phyloP scores from a whole-genome alignment of 2,888 invertebrate species.

The Cordilura impudica region DNA sequence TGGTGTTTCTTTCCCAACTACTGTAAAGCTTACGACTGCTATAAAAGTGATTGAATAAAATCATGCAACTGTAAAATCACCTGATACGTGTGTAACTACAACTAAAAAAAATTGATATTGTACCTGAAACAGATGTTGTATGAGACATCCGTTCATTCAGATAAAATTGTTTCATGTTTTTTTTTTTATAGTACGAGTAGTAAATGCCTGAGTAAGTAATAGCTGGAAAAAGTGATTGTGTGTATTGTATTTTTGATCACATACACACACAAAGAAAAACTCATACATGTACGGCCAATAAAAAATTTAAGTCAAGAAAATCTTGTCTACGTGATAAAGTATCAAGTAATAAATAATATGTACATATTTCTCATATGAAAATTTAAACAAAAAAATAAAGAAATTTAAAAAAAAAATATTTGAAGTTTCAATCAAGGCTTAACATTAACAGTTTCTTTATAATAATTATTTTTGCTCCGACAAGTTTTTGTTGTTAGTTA shows the following conservation, averaged over 20 bases:
- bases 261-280: not conserved
- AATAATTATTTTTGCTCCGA: too few relatives aligned
- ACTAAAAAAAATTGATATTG: not conserved
- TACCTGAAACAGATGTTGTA: not conserved
- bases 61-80: conserved; percentile 38
- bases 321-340: not conserved
- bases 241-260: not conserved
- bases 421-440: not conserved
- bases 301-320: not conserved
- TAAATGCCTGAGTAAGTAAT: not conserved
- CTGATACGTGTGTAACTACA: conserved; percentile 30
- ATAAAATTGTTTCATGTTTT: not conserved
- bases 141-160: not conserved
- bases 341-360: not conserved
- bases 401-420: not conserved
- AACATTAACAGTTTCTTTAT: not conserved
- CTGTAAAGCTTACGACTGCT: not conserved
- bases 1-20: not conserved
- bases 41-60: conserved; percentile 36
- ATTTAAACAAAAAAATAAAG: not conserved
- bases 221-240: not conserved
- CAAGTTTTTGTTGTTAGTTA: not conserved
- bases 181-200: not conserved
- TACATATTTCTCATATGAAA: not conserved
- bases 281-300: too few relatives aligned